phyloP scores from a whole-genome alignment of 2,888 invertebrate genomes.

The Rhimphoctona megacephalus region DNA sequence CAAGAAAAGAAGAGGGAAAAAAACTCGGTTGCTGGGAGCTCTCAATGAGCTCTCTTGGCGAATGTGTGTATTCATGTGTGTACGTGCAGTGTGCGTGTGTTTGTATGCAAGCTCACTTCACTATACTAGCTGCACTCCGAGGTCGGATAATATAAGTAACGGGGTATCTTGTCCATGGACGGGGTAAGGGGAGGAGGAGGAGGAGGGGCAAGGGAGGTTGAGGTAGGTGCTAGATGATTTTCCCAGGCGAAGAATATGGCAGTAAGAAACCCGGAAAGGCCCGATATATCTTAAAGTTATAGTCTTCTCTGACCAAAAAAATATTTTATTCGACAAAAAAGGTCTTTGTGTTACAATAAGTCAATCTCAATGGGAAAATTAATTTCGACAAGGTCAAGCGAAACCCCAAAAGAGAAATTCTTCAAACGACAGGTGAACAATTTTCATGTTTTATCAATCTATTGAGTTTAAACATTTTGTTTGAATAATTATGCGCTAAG shows the following conservation, averaged over 20 bases:
- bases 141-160: constrained; percentile 70
- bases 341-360: background rate
- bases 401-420: background rate
- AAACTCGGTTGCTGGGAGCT: constrained; percentile 69
- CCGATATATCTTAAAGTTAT: constrained; percentile 62
- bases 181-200: constrained; percentile 26
- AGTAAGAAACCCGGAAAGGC: constrained; percentile 71
- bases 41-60: constrained; percentile 60
- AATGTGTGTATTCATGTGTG: background rate
- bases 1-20: constrained; percentile 28
- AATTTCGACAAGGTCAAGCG: background rate
- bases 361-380: background rate
- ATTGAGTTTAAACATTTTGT: background rate
- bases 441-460: background rate
- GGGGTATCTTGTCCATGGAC: constrained; percentile 67
- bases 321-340: background rate
- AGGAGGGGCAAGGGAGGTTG: constrained; percentile 53
- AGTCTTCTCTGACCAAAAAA: constrained; percentile 3
- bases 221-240: constrained; percentile 70
- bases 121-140: constrained; percentile 63
- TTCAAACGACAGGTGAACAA: background rate
- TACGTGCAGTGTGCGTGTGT: background rate
- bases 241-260: constrained; percentile 65
- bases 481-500: background rate
- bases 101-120: constrained; percentile 58